These are phyloP conservation scores for Erinaceus europaeus DNA, from an alignment of 2,113 vertebrate species.

Conservation along the genomic window DNA sequence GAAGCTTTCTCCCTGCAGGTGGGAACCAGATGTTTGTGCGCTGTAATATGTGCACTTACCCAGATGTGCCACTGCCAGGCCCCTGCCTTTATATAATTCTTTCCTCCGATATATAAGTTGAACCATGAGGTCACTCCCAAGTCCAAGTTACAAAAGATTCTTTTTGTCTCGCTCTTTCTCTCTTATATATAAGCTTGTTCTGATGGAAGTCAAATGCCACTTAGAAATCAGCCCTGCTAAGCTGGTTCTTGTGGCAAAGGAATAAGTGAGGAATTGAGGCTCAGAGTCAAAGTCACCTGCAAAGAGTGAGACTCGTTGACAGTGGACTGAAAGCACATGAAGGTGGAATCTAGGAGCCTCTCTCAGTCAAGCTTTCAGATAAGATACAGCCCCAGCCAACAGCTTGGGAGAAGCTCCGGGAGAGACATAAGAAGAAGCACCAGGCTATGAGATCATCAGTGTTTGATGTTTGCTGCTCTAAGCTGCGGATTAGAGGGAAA, in stretches of 20 bases:
- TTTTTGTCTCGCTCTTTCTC: not conserved
- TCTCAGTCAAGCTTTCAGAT: not conserved
- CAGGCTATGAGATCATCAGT: not conserved
- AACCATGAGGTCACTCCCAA: not conserved
- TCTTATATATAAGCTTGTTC: not conserved
- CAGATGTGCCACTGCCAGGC: too few species aligned
- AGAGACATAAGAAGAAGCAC: not conserved
- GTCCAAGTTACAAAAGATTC: not conserved
- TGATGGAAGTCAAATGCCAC: not conserved
- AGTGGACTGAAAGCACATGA: not conserved
- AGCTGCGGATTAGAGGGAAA: not conserved
- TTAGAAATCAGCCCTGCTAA: not conserved
- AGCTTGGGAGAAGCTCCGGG: not conserved
- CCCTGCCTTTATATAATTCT: too few species aligned
- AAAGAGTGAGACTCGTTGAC: not conserved
- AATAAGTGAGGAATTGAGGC: not conserved
- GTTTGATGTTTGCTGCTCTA: not conserved
- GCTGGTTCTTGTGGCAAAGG: not conserved
- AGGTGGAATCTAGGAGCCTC: accelerated
- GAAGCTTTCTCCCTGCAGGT: too few species aligned
- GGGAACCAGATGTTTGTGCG: too few species aligned
- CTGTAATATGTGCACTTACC: too few species aligned
- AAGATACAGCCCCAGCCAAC: not conserved
- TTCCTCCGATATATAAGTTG: not conserved
- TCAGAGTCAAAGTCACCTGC: not conserved